Evolutionary conservation across 2,888 invertebrate genomes (phyloP).

Genomic region (Choreutis nemorana): DNA sequence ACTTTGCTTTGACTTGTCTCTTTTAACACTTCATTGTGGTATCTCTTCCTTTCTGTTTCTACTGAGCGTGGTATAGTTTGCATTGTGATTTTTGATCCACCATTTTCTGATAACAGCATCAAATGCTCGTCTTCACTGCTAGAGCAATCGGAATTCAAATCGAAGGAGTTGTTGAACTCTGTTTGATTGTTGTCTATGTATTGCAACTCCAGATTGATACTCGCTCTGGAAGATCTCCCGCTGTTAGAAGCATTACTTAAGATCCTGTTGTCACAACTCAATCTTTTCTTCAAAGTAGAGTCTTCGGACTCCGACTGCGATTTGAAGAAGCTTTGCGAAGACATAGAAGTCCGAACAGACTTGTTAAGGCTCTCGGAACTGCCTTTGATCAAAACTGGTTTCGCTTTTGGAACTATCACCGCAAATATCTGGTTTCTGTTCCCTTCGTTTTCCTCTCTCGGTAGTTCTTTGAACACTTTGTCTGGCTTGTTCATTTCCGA

Average conservation of each 20-base stretch:
- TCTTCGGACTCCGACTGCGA: constrained; percentile 51
- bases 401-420: constrained; percentile 54
- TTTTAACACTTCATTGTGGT: constrained; percentile 44
- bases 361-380: constrained; percentile 46
- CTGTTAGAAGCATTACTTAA: constrained; percentile 26
- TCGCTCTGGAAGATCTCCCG: constrained; percentile 42
- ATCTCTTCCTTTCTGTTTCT: constrained; percentile 25
- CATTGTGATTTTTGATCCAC: constrained; percentile 57
- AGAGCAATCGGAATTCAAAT: constrained; percentile 48
- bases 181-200: constrained; percentile 36
- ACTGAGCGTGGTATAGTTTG: constrained; percentile 31
- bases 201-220: constrained; percentile 47
- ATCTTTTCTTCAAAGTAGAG: constrained; percentile 46
- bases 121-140: constrained; percentile 59
- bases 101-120: constrained; percentile 53
- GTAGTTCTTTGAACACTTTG: constrained; percentile 52
- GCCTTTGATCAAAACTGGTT: constrained; percentile 23
- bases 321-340: constrained; percentile 43
- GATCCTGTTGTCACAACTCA: constrained; percentile 56
- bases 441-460: constrained; percentile 26
- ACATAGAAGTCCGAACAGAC: constrained; percentile 35
- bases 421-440: constrained; percentile 47
- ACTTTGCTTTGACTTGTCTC: constrained; percentile 42
- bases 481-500: constrained; percentile 28
- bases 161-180: constrained; percentile 35